Evolutionary conservation across 1,140 invertebrate species (phyloP), one percentile per base, ranked within the genome.

Genomic region (Papilio aristodemus): DNA sequence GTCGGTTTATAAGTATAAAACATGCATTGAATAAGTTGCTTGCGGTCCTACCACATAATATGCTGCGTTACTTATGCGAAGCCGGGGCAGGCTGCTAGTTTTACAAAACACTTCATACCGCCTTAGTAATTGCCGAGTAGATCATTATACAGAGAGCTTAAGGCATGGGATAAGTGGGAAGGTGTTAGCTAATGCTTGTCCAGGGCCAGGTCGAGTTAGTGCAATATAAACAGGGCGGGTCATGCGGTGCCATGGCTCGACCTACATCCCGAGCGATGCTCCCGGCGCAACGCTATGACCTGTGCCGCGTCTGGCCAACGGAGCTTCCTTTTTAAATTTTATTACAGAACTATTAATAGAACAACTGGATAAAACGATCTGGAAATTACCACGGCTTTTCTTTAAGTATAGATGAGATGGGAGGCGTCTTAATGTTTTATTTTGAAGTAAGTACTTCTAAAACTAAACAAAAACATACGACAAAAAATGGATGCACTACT

Each of bases 231-330:
- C 27, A 32, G 27, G 27, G 4, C 46, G 46, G 46, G 46, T 54
- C 46, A 54, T 54, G 46, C 22, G 13, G 27, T 32, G 46, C 46
- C 19, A 54, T 54, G 10, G 46, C 46, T 54, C 57, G 59, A 38
- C 59, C 59, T 62, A 62, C 59, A 62, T 62, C 14, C 32, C n/a
- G 59, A 62, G n/a, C 36, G 36, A 62, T 38, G 36, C 59, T 38
- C 59, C 19, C 46, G 46, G 46, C 19, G 19, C 46, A 22, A 54
- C 46, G 19, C 46, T 54, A 54, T 54, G 46, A 54, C 46, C 46
- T 25, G 6, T 32, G 19, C 19, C 46, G 19, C 46, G 46, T 19
- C 19, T 54, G 17, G 22, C 22, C 46, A 17, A 54, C 46, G 10
- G 46, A 54, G 19, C 46, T 54, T 22, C 46, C 46, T 5, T 54